These are phyloP conservation scores for Electrona antarctica DNA, from an alignment of 2,113 vertebrate species.

Conservation along the genomic window DNA sequence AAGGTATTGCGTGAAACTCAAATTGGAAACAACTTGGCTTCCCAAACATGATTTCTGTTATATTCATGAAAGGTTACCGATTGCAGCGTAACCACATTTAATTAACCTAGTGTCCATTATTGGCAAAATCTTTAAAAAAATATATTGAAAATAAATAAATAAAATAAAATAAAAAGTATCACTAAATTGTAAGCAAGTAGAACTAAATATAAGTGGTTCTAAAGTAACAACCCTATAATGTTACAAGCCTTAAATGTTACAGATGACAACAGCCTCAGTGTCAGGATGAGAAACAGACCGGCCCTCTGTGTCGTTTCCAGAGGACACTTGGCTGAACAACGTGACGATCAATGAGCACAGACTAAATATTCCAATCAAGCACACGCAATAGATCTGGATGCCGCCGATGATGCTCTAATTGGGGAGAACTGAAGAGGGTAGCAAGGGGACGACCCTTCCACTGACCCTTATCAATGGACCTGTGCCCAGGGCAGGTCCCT, in stretches of 20 bases:
- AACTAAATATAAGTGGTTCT: neutral
- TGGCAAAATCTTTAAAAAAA: too few relatives aligned
- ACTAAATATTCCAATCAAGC: slow-evolving; percentile 63
- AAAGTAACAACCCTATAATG: neutral
- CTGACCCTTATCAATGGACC: slow-evolving; percentile 68
- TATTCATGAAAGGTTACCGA: too few relatives aligned
- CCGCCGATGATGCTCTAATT: slow-evolving; percentile 57
- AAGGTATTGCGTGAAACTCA: too few relatives aligned
- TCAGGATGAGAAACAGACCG: slow-evolving; percentile 39
- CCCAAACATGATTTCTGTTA: too few relatives aligned
- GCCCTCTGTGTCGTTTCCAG: slow-evolving; percentile 41
- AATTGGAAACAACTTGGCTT: too few relatives aligned
- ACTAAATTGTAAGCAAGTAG: too few relatives aligned
- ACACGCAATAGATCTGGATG: slow-evolving; percentile 52
- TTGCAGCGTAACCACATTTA: too few relatives aligned
- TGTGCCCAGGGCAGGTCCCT: slow-evolving; percentile 64
- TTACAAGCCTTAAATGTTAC: slow-evolving; percentile 27
- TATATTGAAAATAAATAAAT: too few relatives aligned
- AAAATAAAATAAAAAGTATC: too few relatives aligned
- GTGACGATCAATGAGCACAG: slow-evolving; percentile 64
- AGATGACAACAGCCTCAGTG: slow-evolving; percentile 33
- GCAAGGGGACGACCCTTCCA: slow-evolving; percentile 60
- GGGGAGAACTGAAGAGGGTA: slow-evolving; percentile 62
- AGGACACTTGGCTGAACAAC: slow-evolving; percentile 49
- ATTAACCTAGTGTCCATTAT: too few relatives aligned